Evolutionary conservation across 2,113 vertebrate genomes (phyloP), one percentile per base, ranked within the genome.

Genomic region (Rhinogobius similis): DNA sequence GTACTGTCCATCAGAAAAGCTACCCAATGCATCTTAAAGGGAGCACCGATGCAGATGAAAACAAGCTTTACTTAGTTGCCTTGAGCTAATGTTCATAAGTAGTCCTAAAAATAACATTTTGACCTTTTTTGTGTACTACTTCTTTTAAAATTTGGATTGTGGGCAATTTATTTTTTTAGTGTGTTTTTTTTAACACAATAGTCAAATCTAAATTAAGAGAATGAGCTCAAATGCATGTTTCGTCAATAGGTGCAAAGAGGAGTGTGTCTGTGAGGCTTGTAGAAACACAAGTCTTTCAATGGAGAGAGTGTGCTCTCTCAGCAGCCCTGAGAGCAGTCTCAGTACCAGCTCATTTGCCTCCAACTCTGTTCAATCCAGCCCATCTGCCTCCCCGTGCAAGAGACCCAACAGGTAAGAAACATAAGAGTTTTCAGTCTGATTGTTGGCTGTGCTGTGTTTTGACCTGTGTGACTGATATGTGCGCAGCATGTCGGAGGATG

Each of bases 251-350:
- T 98, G 96, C 76, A 95, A 96, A 87, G 95, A 94, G 20, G 95
- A 93, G 88, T 92, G 96, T 26, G 95, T 92, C 80, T 99, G 97
- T 62, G 97, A 98, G 92, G 96, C 96, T 18, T 99, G 97, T 86
- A 94, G 96, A 87, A 95, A 93, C 86, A 96, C 95, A 78, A 88
- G 79, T 23, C 91, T 98, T 89, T 96, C 95, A 65, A 96, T 98
- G 29, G 96, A 96, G 76, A 94, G 96, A 0, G 96, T 97, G 70
- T 99, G 98, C 82, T 98, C 97, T 1, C 89, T 99, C 27, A 99
- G 97, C 88, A 99, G 97, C 79, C 97, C 97, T 0, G 96, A 98
- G 26, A 98, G 98, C 89, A 98, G 96, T n/a, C 89, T 99, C 82
- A 98, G 98, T 82, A 97, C 96, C 58, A 96, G 96, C 77, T 98